Evolutionary conservation across 2,888 invertebrate genomes (phyloP).

Genomic region (Cepaea hortensis): DNA sequence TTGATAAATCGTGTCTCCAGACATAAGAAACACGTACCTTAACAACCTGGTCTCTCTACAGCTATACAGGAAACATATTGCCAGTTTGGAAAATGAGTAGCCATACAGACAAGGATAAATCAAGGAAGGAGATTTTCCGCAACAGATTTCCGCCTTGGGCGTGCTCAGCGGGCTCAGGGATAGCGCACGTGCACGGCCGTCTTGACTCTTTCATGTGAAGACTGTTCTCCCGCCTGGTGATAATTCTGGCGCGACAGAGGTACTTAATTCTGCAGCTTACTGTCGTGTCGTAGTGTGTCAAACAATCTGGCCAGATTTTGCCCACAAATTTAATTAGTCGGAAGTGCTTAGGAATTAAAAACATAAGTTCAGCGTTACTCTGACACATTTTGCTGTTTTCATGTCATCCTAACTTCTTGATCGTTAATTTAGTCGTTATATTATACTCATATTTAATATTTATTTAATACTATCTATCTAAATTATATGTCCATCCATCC

Average conservation of each 20-base stretch:
- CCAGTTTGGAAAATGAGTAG: neutral
- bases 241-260: constrained; percentile 15
- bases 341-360: constrained; percentile 8
- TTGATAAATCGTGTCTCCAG: no score
- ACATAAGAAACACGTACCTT: no score
- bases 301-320: constrained; percentile 32
- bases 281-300: neutral
- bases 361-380: neutral
- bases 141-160: constrained; percentile 45
- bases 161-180: constrained; percentile 21
- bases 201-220: constrained; percentile 25
- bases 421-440: no score
- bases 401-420: no score
- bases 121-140: neutral
- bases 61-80: neutral
- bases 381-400: no score
- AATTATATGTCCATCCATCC: no score
- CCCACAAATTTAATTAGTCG: neutral
- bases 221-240: constrained; percentile 24
- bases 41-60: no score
- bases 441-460: no score
- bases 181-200: constrained; percentile 35
- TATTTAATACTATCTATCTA: no score
- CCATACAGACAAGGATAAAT: neutral
- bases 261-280: constrained; percentile 18